Evolutionary conservation across 2,888 invertebrate genomes (phyloP), one percentile per base, ranked within the genome.

Genomic region (Dexiosoma caninum): DNA sequence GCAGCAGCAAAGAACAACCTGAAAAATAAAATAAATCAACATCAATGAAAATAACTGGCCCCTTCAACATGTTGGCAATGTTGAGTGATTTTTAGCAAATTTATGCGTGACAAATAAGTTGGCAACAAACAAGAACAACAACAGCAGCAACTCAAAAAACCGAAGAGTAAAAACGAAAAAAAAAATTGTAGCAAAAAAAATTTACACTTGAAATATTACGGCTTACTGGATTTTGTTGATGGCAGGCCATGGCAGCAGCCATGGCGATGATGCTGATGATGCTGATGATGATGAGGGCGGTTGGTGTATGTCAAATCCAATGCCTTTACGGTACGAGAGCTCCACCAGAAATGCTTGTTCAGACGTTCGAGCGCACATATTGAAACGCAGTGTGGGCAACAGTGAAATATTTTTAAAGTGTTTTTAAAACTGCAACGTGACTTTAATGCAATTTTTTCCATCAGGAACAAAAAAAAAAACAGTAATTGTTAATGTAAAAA

Each of bases 41-140:
- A 70, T 14, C 14, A 51, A 51, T 30, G 16, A 51, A 51, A 67
- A 59, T 72, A 75, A 67, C 49, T 51, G 51, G 67, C 75, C 67
- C 49, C 75, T 75, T 75, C 67, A 75, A 81, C 67, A 77, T 69
- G 72, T 72, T 76, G 66, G 66, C 76, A 80, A 80, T 67, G 71
- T 80, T 81, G 81, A 81, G 77, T 81, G 77, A 81, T 81, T 81
- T 81, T 77, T 62, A 74, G 69, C 77, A 81, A 77, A 74, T 81
- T 81, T 74, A 81, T 81, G 81, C 81, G 81, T 81, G 77, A 81
- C 77, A 77, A 77, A 77, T 77, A 81, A 74, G 81, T 81, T 81
- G 72, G 72, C 72, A 72, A 77, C 55, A 49, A 64, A n/a, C 72
- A 32, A 64, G 62, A 74, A 74, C 71, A n/a, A 19, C 78, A 70